Evolutionary conservation across 2,888 invertebrate genomes (phyloP), one percentile per base, ranked within the genome.

Genomic region (Pollenia angustigena): DNA sequence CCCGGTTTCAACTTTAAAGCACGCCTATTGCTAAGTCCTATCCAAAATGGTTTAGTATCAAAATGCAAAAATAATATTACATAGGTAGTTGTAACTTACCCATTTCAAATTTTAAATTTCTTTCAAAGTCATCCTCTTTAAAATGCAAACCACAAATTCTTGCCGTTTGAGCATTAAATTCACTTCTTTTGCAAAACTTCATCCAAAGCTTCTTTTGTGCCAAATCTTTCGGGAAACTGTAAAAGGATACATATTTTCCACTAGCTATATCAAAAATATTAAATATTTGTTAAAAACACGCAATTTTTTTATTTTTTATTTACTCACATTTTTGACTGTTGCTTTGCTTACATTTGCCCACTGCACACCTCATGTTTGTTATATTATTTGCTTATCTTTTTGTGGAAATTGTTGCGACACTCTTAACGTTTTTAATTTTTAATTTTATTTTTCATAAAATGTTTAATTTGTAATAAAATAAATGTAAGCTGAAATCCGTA

Each of bases 81-180:
- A 23, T 23, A 23, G 23, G 23, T 3, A n/a, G 48, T 60, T 44
- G 1, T 60, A 48, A 60, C 79, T 78, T 68, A 58, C 74, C 74
- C 50, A 74, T 48, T 74, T 74, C 74, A 60, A 48, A 74, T 62
- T 40, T 74, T 11, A 74, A 48, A 12, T 74, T 74, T 32, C 74
- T 74, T 78, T 78, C 66, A 46, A 78, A 78, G 56, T 78, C 68
- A n/a, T 78, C 78, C 32, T 69, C 9, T 69, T 58, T 69, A 50
- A 79, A 79, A 79, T 79, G 79, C 60, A 79, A 68, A 23, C 50
- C 32, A 60, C 79, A 79, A 58, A 69, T 12, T 23, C 23, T 48
- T 23, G 50, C 40, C 9, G 48, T 54, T 32, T 44, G 8, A 14
- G 6, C 46, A 58, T 72, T 58, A 46, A 72, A 7, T 58, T 72